Base-by-base conservation (phyloP, 92 coral and sea anemone species). In the Montipora capitata region DNA sequence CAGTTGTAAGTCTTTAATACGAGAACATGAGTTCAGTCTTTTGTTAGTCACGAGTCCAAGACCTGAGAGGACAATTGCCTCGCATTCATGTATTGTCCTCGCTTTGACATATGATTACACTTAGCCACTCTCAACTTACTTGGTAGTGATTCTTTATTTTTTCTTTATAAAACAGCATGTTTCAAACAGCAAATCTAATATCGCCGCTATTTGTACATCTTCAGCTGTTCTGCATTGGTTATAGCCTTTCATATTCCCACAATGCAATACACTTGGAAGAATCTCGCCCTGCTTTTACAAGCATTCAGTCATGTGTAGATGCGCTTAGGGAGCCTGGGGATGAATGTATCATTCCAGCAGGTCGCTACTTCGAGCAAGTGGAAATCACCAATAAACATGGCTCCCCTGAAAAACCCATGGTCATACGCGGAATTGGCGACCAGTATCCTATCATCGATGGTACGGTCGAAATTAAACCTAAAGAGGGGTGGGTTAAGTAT, bases 391-490 rank as follows among this genome's bases (percentile, higher is more conserved):
- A 92, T 35, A 94, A 94, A 71, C 94, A 93, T 72, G 98, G 98
- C 10, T 85, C 78, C 10, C 38, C 79, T n/a, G 82, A 78, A 20
- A 64, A 82, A 17, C 89, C 94, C 35, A 83, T 93, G 17, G 64
- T 95, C 72, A 93, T 95, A 71, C 92, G 94, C 10, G 98, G 59
- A 18, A 49, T 11, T 65, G 68, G 27, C 0, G 85, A 93, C 61
- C 94, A 93, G 68, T 88, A 56, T 39, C 98, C 96, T 4, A 81
- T 88, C 85, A 72, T 95, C 44, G 98, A 95, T 79, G 98, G 98
- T 17, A 95, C 98, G 2, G 85, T 95, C 17, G 75, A 69, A 54
- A 67, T 95, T 2, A 73, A 52, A 35, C 72, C 86, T 41, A 84
- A 71, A 40, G 69, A 38, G 17, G 70, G 59, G 27, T 81, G 86